These are phyloP conservation scores for Prosapia bicincta DNA, from an alignment of 2,888 invertebrate genomes.

Conservation along the genomic window DNA sequence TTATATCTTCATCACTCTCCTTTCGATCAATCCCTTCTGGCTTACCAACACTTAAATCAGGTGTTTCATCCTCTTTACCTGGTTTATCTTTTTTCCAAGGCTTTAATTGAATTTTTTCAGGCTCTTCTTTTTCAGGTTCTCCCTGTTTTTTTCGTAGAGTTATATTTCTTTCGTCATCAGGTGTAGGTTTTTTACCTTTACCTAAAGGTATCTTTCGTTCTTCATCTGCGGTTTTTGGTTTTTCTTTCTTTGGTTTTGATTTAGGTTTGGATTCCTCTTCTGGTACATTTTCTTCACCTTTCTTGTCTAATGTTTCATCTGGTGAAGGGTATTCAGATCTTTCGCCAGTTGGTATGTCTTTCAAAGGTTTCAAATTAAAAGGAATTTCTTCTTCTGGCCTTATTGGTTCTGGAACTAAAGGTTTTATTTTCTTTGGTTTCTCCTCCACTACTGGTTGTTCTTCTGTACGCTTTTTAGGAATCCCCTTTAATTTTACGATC, in stretches of 20 bases:
- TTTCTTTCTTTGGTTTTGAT: conserved; percentile 35
- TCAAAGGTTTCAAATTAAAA: conserved; percentile 41
- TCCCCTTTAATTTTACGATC: conserved; percentile 51
- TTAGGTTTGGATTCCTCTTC: conserved; percentile 24
- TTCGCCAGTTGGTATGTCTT: conserved; percentile 37
- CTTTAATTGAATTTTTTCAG: conserved; percentile 44
- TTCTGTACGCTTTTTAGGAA: conserved; percentile 36
- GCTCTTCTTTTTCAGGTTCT: conserved; percentile 44
- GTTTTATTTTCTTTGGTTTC: conserved; percentile 35
- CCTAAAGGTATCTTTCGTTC: conserved; percentile 38
- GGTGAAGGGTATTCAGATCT: background rate
- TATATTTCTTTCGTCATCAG: conserved; percentile 41
- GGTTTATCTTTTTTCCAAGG: conserved; percentile 44
- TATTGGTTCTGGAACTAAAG: conserved; percentile 39
- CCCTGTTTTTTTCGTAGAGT: conserved; percentile 47
- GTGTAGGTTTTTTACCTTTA: conserved; percentile 38
- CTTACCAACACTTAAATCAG: conserved; percentile 42
- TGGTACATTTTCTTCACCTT: conserved; percentile 20
- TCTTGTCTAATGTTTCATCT: conserved; percentile 17
- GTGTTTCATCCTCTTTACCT: conserved; percentile 41
- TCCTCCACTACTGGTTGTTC: conserved; percentile 45
- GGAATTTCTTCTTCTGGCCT: conserved; percentile 32
- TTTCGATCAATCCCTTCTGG: conserved; percentile 42
- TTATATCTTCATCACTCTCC: conserved; percentile 40
- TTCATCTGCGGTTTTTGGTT: conserved; percentile 35